phyloP scores from a whole-genome alignment of 2,113 vertebrate species.

The Typhlomys cinereus region DNA sequence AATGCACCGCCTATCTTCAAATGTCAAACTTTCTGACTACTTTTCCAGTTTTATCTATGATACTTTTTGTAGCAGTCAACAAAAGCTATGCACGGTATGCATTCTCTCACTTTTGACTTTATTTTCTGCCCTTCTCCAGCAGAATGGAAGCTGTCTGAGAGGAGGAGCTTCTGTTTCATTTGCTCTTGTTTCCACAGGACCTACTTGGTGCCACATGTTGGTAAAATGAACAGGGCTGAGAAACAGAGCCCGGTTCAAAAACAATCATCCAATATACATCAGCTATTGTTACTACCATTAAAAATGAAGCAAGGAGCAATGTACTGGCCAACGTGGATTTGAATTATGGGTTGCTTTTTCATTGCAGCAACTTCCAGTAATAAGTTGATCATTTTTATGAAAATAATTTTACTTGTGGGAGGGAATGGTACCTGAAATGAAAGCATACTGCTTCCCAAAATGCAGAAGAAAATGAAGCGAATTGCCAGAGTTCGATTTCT shows the following conservation, averaged over 20 bases:
- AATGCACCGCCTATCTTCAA: background rate
- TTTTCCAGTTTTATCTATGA: background rate
- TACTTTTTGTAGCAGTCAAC: background rate
- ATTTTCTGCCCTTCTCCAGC: background rate
- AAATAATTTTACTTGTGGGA: background rate
- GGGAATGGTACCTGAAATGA: background rate
- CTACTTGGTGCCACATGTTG: background rate
- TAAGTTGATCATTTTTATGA: constrained; percentile 23
- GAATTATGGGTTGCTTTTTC: constrained; percentile 3
- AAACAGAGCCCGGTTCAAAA: background rate
- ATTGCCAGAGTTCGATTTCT: background rate
- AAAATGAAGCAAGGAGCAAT: constrained; percentile 32
- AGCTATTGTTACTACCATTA: background rate
- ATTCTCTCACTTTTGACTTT: background rate
- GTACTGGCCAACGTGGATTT: background rate
- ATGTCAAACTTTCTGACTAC: background rate
- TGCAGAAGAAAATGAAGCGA: background rate
- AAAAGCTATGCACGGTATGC: background rate
- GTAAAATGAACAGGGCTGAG: constrained; percentile 17
- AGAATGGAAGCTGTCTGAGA: background rate
- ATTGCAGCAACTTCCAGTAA: background rate
- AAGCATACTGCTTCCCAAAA: background rate
- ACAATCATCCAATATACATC: background rate
- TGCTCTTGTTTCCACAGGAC: background rate
- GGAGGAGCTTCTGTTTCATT: background rate